These are phyloP conservation scores for Pluvianellus socialis DNA, from an alignment of 2,113 vertebrate genomes.

Conservation along the genomic window DNA sequence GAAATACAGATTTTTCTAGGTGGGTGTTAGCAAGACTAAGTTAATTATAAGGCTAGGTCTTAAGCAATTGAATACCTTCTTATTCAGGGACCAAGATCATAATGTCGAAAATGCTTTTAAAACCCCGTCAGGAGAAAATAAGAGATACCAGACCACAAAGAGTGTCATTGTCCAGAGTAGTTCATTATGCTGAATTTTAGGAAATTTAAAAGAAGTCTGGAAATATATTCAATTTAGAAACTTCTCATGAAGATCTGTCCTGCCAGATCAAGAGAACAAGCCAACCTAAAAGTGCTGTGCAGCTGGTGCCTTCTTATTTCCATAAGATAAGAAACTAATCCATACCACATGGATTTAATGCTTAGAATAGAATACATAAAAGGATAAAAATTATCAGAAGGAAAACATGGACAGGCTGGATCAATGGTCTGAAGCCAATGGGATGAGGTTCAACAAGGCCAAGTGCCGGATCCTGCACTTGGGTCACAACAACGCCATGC, in stretches of 20 bases:
- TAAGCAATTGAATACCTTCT: neutral
- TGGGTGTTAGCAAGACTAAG: neutral
- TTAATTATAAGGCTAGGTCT: neutral
- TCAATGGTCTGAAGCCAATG: fast-evolving
- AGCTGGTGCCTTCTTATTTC: neutral
- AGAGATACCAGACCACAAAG: neutral
- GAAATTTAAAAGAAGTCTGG: neutral
- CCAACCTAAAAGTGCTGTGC: neutral
- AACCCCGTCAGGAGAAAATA: neutral
- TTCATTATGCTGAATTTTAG: neutral
- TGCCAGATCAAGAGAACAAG: neutral
- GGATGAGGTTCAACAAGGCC: neutral
- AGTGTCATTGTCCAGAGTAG: neutral
- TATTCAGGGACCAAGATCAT: neutral
- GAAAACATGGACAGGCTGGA: neutral
- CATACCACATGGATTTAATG: neutral
- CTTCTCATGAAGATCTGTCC: neutral
- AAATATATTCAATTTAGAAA: neutral
- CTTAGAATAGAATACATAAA: neutral
- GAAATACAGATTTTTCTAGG: neutral
- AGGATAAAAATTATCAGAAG: neutral
- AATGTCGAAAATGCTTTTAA: neutral
- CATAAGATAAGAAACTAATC: neutral
- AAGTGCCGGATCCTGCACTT: neutral
- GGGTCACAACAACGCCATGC: neutral